These are phyloP conservation scores for Lepidochitona cinerea DNA, from an alignment of 2,888 invertebrate species.

Conservation along the genomic window DNA sequence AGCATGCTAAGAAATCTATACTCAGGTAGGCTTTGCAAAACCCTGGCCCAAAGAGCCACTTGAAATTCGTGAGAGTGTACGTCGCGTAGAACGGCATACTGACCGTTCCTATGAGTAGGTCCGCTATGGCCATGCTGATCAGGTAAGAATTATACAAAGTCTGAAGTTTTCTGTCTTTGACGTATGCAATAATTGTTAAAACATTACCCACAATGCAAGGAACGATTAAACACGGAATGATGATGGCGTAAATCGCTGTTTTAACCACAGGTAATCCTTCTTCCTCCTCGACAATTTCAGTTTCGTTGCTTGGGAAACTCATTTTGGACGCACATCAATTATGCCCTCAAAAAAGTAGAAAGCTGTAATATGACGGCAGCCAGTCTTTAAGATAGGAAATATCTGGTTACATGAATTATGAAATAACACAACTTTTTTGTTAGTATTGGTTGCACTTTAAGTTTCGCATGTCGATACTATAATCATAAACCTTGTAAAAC, in stretches of 20 bases:
- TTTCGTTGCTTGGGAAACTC: no score
- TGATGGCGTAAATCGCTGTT: conserved; percentile 11
- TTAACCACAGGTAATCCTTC: background rate
- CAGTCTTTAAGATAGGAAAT: no score
- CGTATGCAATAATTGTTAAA: conserved; percentile 41
- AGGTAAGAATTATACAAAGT: conserved; percentile 47
- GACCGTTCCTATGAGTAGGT: conserved; percentile 37
- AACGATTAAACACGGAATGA: conserved; percentile 31
- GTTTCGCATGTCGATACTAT: no score
- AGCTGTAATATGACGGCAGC: no score
- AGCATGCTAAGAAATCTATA: conserved; percentile 43
- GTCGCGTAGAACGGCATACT: conserved; percentile 51
- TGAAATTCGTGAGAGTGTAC: conserved; percentile 35
- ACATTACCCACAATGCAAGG: conserved; percentile 43
- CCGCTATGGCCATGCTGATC: conserved; percentile 45
- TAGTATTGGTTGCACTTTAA: no score
- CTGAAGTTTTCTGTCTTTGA: conserved; percentile 37
- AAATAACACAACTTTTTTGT: no score
- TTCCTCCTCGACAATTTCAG: background rate
- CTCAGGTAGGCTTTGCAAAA: conserved; percentile 47
- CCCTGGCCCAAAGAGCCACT: conserved; percentile 46
- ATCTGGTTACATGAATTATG: no score
- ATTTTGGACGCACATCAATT: no score
- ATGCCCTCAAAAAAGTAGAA: no score
- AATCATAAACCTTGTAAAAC: no score